Evolutionary conservation across 2,888 invertebrate genomes (phyloP).

Genomic region (Microplitis deprimator): DNA sequence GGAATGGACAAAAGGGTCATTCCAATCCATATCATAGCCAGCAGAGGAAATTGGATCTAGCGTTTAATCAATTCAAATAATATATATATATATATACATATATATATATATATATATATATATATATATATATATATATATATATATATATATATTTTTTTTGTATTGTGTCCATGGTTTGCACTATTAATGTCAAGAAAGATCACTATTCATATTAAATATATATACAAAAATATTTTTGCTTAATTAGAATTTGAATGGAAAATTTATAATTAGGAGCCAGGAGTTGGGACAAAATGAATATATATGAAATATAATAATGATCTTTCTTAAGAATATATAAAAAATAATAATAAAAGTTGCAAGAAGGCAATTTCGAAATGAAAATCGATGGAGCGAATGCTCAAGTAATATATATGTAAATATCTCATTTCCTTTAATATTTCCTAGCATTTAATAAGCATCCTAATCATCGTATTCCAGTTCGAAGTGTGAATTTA

Average conservation of each 20-base stretch:
- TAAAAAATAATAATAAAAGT: neutral
- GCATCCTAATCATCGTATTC: neutral
- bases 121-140: neutral
- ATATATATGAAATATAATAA: neutral
- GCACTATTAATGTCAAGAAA: slow-evolving; percentile 7
- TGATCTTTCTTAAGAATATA: neutral
- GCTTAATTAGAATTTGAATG: too few species aligned
- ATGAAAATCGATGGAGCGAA: slow-evolving; percentile 20
- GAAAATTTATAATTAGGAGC: too few species aligned
- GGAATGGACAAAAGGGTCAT: neutral
- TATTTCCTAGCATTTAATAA: slow-evolving; percentile 1
- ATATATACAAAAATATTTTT: too few species aligned
- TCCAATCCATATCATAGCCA: neutral
- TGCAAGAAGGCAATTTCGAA: slow-evolving; percentile 12
- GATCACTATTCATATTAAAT: neutral
- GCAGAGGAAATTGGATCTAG: slow-evolving; percentile 1
- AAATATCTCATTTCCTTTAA: slow-evolving; percentile 3
- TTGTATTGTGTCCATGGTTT: slow-evolving; percentile 2
- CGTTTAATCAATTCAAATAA: slow-evolving; percentile 10
- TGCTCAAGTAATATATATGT: slow-evolving; percentile 11
- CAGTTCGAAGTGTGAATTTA: neutral
- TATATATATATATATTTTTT: neutral
- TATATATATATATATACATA: too few species aligned
- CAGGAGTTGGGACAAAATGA: too few species aligned
- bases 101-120: too few species aligned